Evolutionary conservation across 2,797 vertebrate genomes (phyloP).

Genomic region (Acrossocheilus wenchowensis): DNA sequence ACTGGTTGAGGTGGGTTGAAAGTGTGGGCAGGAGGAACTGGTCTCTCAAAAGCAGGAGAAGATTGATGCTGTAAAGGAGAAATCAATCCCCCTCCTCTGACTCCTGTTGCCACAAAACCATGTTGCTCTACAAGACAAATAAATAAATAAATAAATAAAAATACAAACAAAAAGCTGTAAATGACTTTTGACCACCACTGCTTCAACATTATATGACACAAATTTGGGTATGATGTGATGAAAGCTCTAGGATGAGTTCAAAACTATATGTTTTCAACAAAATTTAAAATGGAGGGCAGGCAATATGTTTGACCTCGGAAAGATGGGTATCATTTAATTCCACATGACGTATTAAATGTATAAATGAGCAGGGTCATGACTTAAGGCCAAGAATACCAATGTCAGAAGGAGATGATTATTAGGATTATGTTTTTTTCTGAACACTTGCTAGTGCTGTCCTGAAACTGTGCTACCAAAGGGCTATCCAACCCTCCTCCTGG

Average conservation of each 20-base stretch:
- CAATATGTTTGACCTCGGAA: neutral
- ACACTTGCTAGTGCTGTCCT: neutral
- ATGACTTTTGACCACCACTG: neutral
- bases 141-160: neutral
- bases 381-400: neutral
- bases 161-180: neutral
- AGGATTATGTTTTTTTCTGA: neutral
- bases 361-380: neutral
- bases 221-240: neutral
- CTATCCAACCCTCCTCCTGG: neutral
- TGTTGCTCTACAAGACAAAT: conserved; percentile 74
- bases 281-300: neutral
- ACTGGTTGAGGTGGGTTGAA: conserved; percentile 74
- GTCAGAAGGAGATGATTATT: neutral
- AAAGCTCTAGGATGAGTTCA: conserved; percentile 6
- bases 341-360: neutral
- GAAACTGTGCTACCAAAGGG: too few relatives aligned
- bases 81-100: conserved; percentile 65
- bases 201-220: neutral
- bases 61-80: conserved; percentile 53
- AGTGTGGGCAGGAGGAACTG: conserved; percentile 67
- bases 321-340: neutral
- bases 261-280: neutral
- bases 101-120: conserved; percentile 83
- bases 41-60: conserved; percentile 69